Evolutionary conservation across 2,113 vertebrate genomes (phyloP).

Genomic region (Todiramphus chloris): DNA sequence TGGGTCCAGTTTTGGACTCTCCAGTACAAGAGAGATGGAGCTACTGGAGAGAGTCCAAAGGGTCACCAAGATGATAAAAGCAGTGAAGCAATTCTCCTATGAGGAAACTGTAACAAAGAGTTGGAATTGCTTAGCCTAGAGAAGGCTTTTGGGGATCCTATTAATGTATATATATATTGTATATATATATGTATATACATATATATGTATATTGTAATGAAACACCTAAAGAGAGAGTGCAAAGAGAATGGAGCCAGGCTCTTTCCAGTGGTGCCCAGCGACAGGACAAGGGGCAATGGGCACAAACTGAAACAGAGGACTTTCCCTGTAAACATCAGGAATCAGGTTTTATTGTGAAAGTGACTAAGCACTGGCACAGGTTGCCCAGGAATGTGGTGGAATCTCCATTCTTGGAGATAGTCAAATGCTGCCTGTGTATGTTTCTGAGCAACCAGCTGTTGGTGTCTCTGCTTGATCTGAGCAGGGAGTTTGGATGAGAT

Average conservation of each 20-base stretch:
- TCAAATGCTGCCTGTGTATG: neutral
- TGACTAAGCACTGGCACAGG: neutral
- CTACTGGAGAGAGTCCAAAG: neutral
- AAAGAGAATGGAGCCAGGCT: neutral
- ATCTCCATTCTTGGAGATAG: neutral
- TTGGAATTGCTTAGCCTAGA: neutral
- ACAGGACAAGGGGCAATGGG: neutral
- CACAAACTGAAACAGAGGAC: neutral
- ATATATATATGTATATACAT: too few species aligned
- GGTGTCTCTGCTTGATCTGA: neutral
- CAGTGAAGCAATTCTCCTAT: neutral
- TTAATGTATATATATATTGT: too few species aligned
- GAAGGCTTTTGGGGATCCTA: neutral
- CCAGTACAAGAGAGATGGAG: neutral
- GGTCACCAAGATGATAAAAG: neutral
- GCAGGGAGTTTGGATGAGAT: too few species aligned
- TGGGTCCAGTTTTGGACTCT: too few species aligned
- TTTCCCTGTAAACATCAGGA: neutral
- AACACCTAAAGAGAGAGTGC: neutral
- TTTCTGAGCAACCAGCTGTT: neutral
- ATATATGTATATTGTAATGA: too few species aligned
- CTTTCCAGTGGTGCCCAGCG: neutral
- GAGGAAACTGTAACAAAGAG: neutral
- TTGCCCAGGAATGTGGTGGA: too few species aligned
- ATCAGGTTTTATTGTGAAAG: neutral